Conservation (phyloP, 1,140 invertebrate genomes). For the Ostrea denselamellosa region DNA sequence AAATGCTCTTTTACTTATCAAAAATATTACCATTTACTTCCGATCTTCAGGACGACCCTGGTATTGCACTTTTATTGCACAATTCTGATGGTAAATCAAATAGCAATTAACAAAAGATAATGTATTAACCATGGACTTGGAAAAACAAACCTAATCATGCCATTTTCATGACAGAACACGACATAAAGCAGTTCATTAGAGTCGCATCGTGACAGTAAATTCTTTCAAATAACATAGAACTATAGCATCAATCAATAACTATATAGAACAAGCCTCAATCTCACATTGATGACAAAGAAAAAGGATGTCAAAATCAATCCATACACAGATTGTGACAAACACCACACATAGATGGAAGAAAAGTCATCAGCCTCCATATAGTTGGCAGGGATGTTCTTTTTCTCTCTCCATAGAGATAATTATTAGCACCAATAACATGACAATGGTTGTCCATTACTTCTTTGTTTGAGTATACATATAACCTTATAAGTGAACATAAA, state of each 20-base stretch:
- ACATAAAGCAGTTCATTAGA: neutral
- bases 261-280: neutral
- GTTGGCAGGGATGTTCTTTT: neutral
- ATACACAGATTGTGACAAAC: neutral
- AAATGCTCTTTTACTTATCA: too few species aligned
- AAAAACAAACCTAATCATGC: neutral
- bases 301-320: neutral
- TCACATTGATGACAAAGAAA: neutral
- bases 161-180: neutral
- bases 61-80: neutral
- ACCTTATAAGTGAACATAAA: too few species aligned
- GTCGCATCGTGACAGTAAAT: neutral
- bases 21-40: too few species aligned
- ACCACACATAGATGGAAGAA: neutral
- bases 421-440: neutral
- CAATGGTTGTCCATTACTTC: neutral
- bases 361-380: neutral
- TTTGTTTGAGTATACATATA: neutral
- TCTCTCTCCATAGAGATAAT: neutral
- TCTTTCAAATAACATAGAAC: neutral
- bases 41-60: too few species aligned
- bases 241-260: neutral
- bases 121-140: neutral
- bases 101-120: neutral
- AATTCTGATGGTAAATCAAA: neutral